These are phyloP conservation scores for Coremacera marginata DNA, from an alignment of 2,888 invertebrate genomes.

Conservation along the genomic window DNA sequence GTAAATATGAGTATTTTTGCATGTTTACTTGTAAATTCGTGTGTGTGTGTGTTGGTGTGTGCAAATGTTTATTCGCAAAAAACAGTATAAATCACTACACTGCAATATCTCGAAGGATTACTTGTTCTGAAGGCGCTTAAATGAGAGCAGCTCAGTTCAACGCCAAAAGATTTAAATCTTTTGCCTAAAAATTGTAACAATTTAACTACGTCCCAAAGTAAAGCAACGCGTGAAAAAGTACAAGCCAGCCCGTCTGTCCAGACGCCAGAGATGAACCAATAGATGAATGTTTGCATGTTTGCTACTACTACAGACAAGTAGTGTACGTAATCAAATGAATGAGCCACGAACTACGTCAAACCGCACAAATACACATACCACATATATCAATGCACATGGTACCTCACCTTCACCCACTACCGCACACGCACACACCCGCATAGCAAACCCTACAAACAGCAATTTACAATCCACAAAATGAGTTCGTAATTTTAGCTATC, in stretches of 20 bases:
- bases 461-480: slow-evolving; percentile 41
- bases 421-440: background rate
- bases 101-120: slow-evolving; percentile 37
- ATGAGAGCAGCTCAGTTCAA: background rate
- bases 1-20: background rate
- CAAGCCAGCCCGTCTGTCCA: background rate
- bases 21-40: too few species aligned
- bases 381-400: slow-evolving; percentile 7
- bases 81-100: slow-evolving; percentile 33
- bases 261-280: slow-evolving; percentile 2
- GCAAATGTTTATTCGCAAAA: background rate
- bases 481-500: slow-evolving; percentile 35
- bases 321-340: slow-evolving; percentile 61
- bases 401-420: background rate
- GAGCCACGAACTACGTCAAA: slow-evolving; percentile 49
- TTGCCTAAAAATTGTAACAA: slow-evolving; percentile 34
- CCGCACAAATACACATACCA: slow-evolving; percentile 4
- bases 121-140: slow-evolving; percentile 4
- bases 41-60: background rate
- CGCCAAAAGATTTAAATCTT: background rate
- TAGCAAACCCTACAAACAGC: slow-evolving; percentile 13
- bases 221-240: background rate
- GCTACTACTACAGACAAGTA: slow-evolving; percentile 47
- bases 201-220: slow-evolving; percentile 29
- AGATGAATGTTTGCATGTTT: slow-evolving; percentile 13